Evolutionary conservation across 2,797 vertebrate genomes (phyloP).

Genomic region (Fringilla coelebs): DNA sequence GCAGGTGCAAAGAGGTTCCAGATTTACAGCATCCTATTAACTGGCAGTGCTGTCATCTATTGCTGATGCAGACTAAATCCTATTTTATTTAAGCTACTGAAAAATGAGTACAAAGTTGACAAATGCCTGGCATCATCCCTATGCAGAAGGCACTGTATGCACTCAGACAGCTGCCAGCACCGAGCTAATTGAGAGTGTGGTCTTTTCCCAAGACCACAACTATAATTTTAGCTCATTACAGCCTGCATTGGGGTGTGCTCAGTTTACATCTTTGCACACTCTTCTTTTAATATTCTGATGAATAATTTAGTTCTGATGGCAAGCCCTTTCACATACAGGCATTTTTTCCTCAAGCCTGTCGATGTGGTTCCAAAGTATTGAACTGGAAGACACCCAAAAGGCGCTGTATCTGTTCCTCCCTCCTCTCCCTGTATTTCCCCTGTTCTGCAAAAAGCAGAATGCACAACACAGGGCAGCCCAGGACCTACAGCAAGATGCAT

Average conservation of each 20-base stretch:
- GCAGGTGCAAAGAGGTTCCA: neutral
- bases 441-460: neutral
- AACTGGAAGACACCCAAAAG: neutral
- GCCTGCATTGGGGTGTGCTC: neutral
- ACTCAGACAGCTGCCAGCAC: neutral
- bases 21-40: neutral
- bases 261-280: neutral
- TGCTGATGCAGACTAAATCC: neutral
- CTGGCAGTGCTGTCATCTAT: neutral
- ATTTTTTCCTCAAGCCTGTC: neutral
- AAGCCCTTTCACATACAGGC: neutral
- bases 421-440: neutral
- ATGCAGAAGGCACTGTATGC: neutral
- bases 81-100: slow-evolving; percentile 18
- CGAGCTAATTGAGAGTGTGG: slow-evolving; percentile 48
- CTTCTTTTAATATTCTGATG: slow-evolving; percentile 34
- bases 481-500: neutral
- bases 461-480: neutral
- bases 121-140: neutral
- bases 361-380: neutral
- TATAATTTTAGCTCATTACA: slow-evolving; percentile 50
- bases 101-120: neutral
- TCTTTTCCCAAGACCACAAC: slow-evolving; percentile 48
- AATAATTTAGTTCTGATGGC: slow-evolving; percentile 58
- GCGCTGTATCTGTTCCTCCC: neutral